Evolutionary conservation across 2,888 invertebrate species (phyloP), one percentile per base, ranked within the genome.

Genomic region (Drosophila formosana): DNA sequence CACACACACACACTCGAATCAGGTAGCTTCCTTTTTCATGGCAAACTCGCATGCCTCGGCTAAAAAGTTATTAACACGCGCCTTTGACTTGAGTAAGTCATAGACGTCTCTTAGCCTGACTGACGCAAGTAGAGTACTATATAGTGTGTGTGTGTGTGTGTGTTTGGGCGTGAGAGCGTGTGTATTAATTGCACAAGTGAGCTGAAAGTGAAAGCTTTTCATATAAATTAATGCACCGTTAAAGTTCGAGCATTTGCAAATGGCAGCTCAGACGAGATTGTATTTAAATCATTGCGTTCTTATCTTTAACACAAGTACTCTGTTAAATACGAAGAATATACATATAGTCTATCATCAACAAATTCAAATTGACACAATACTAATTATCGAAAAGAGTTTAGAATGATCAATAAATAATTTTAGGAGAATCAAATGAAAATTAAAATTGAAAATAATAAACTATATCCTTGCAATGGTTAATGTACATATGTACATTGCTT

Each of bases 21-120:
- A 23, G 11, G 39, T 50, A 18, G 6, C 50, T 56, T 60, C 51
- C 47, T 43, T 18, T n/a, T 18, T 11, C 26, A 26, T 34, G 37
- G 8, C 26, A 18, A 11, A 61, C 57, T 78, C 57, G 88, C 88
- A 81, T 72, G 88, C 72, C 75, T 34, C 47, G 62, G 63, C 64
- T 80, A 72, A 74, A 89, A 89, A 83, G 83, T 88, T 85, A 88
- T 89, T 89, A 89, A 58, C 89, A 88, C 82, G 76, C 88, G 89
- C 49, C 86, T 79, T 46, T 62, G 71, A 73, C 86, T 83, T 78
- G 62, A 85, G 79, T 89, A 89, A 83, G 82, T 71, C 89, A 75
- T 81, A 75, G 61, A 66, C 64, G 72, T 70, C 71, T 66, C 75
- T 62, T 53, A 41, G 11, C 11, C 43, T 53, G 45, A 52, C 63